Conservation (phyloP, 2,797 vertebrate genomes). For the Hybognathus amarus region DNA sequence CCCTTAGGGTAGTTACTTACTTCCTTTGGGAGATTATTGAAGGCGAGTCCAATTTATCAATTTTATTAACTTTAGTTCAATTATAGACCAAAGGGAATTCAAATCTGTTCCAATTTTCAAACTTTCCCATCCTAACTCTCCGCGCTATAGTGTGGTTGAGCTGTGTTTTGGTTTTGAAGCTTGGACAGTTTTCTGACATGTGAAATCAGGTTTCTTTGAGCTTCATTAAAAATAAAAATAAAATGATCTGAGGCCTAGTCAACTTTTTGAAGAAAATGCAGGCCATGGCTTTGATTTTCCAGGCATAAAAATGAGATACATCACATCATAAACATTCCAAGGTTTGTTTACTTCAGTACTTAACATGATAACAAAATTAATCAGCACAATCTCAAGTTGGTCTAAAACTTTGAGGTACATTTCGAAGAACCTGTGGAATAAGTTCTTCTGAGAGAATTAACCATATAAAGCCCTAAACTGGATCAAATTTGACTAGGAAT, state of each 20-base stretch:
- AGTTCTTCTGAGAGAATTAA: background rate
- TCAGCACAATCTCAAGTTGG: background rate
- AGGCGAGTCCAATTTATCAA: conserved; percentile 40
- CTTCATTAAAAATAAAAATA: background rate
- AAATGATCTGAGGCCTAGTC: conserved; percentile 2
- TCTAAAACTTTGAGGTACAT: background rate
- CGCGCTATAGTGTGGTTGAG: background rate
- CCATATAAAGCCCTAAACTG: background rate
- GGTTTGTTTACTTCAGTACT: conserved; percentile 35
- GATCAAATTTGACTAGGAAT: background rate
- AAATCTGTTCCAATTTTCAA: background rate
- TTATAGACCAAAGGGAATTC: conserved; percentile 39
- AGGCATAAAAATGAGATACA: background rate
- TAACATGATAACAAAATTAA: conserved; percentile 6
- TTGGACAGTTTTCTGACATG: conserved; percentile 28
- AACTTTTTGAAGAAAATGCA: background rate
- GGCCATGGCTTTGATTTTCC: background rate
- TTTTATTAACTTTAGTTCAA: conserved; percentile 44
- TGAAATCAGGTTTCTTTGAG: conserved; percentile 19
- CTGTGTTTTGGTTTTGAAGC: conserved; percentile 11
- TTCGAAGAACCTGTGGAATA: background rate
- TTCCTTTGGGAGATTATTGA: conserved; percentile 33
- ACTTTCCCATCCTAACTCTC: background rate
- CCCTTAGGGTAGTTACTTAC: conserved; percentile 33
- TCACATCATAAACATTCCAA: conserved; percentile 11